phyloP scores from a whole-genome alignment of 2,888 invertebrate species.

The Drosophila anceps region DNA sequence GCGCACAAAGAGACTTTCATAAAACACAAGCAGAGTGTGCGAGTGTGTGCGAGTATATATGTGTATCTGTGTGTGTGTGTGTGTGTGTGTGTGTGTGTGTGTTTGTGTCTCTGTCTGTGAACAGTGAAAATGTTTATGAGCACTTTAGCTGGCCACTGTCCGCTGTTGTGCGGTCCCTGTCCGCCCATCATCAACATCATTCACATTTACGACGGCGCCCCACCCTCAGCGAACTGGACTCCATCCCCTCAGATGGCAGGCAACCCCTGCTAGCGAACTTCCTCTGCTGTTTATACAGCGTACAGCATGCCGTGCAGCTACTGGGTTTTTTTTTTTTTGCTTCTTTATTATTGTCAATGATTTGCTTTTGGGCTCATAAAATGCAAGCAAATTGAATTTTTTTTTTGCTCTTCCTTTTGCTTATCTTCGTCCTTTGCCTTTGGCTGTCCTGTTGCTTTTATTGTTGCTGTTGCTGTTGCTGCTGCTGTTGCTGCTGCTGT shows the following conservation, averaged over 20 bases:
- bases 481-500: neutral
- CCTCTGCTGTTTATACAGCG: neutral
- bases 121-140: constrained; percentile 72
- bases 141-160: constrained; percentile 72
- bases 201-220: constrained; percentile 73
- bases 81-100: neutral
- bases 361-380: constrained; percentile 77
- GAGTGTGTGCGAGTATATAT: constrained; percentile 18
- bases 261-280: neutral
- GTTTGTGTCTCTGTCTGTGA: constrained; percentile 14
- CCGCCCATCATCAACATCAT: constrained; percentile 74
- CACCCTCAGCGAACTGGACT: constrained; percentile 32
- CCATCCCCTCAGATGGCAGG: neutral
- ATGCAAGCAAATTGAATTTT: constrained; percentile 78
- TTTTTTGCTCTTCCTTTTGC: constrained; percentile 16
- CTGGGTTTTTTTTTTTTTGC: constrained; percentile 27
- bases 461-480: neutral
- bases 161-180: constrained; percentile 61
- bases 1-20: constrained; percentile 62
- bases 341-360: constrained; percentile 79
- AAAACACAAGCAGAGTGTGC: constrained; percentile 48
- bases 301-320: constrained; percentile 33
- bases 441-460: constrained; percentile 15
- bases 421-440: constrained; percentile 2
- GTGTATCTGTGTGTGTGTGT: constrained; percentile 6